These are phyloP conservation scores for Fragum fragum DNA, from an alignment of 2,888 invertebrate genomes.

Conservation along the genomic window DNA sequence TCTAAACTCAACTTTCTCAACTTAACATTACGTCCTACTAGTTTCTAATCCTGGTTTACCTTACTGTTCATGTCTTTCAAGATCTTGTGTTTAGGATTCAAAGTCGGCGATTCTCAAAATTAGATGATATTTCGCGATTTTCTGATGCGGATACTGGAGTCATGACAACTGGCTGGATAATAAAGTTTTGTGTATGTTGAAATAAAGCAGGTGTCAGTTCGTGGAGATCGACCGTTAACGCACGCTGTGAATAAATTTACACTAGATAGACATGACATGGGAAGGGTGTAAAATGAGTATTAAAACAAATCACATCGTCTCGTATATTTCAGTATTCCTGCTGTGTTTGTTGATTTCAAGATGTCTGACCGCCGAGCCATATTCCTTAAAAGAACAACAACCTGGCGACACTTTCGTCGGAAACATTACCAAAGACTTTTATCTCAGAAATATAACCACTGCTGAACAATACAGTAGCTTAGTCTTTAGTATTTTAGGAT, in stretches of 20 bases:
- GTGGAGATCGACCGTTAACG: slow-evolving; percentile 4
- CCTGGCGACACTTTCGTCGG: slow-evolving; percentile 66
- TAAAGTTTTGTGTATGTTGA: slow-evolving; percentile 12
- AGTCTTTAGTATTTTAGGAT: slow-evolving; percentile 73
- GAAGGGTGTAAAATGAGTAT: slow-evolving; percentile 28
- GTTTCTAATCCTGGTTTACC: too few relatives aligned
- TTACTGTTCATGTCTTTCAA: too few relatives aligned
- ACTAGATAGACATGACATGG: slow-evolving; percentile 18
- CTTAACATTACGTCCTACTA: too few relatives aligned
- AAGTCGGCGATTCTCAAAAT: too few relatives aligned
- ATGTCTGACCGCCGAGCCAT: slow-evolving; percentile 27
- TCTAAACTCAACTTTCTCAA: too few relatives aligned
- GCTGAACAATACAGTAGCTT: slow-evolving; percentile 70
- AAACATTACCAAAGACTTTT: slow-evolving; percentile 69
- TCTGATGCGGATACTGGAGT: background rate
- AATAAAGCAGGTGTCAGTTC: slow-evolving; percentile 22
- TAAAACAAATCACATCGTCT: background rate
- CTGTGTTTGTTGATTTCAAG: slow-evolving; percentile 25
- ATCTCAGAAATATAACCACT: slow-evolving; percentile 67
- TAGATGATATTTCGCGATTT: background rate
- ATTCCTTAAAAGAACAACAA: slow-evolving; percentile 70
- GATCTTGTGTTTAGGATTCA: too few relatives aligned
- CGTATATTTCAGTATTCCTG: slow-evolving; percentile 1
- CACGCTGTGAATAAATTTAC: slow-evolving; percentile 26
- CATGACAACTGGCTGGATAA: background rate